Evolutionary conservation across 2,113 vertebrate species (phyloP).

Genomic region (Tragelaphus imberbis): DNA sequence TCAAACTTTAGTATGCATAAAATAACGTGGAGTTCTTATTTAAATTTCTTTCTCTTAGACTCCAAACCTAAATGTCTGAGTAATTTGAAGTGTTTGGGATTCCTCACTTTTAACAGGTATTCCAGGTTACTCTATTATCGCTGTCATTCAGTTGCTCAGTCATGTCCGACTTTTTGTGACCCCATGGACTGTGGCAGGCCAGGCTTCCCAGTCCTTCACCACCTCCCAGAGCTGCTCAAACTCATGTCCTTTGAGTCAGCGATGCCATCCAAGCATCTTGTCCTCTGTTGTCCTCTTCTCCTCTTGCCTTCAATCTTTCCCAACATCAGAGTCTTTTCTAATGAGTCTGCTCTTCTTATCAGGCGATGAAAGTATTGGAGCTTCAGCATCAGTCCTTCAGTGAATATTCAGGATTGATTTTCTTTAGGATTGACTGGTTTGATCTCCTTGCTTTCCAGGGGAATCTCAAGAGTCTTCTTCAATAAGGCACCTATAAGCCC

Average conservation of each 20-base stretch:
- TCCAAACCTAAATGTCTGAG: not conserved
- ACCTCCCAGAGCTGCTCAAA: not conserved
- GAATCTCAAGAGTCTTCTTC: not conserved
- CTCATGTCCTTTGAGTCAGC: not conserved
- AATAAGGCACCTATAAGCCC: not conserved
- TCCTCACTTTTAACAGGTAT: not conserved
- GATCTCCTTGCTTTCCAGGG: not conserved
- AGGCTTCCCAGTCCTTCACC: not conserved
- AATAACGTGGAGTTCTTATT: not conserved
- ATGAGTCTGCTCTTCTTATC: not conserved
- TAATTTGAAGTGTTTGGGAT: not conserved
- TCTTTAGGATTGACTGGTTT: not conserved
- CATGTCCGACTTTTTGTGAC: not conserved
- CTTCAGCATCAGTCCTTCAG: not conserved
- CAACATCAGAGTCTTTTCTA: not conserved
- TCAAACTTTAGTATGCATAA: not conserved
- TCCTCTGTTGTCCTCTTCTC: not conserved
- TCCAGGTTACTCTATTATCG: not conserved
- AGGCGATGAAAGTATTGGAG: not conserved
- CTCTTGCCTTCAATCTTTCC: not conserved
- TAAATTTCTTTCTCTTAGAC: not conserved
- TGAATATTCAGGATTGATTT: not conserved
- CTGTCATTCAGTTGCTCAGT: not conserved
- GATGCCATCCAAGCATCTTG: not conserved
- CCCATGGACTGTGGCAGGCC: not conserved